These are phyloP conservation scores for Mercenaria mercenaria DNA, from an alignment of 1,140 invertebrate genomes.

Conservation along the genomic window DNA sequence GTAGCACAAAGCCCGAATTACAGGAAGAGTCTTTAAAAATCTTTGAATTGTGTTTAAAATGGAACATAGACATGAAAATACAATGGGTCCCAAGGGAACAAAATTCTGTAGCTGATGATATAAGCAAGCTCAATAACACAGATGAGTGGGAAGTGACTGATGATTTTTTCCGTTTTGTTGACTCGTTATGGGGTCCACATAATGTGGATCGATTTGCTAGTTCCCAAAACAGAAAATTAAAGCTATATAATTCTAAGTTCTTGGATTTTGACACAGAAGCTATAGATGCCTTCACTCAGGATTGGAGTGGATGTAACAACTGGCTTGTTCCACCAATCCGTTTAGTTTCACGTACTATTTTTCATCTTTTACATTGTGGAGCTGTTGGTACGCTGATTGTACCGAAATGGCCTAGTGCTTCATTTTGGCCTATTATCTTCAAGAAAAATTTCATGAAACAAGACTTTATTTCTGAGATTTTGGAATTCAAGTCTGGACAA, in stretches of 20 bases:
- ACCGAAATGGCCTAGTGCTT: constrained; percentile 9
- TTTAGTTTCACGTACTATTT: neutral
- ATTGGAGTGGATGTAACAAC: constrained; percentile 12
- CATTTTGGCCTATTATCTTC: constrained; percentile 8
- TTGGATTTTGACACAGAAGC: constrained; percentile 15
- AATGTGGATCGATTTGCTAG: neutral
- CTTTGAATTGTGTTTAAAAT: too few species aligned
- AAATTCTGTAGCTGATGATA: too few species aligned
- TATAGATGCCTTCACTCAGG: constrained; percentile 24
- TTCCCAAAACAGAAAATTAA: neutral
- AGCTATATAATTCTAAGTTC: constrained; percentile 44
- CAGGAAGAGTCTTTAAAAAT: too few species aligned
- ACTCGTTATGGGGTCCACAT: neutral
- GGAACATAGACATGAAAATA: too few species aligned
- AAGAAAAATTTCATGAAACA: neutral
- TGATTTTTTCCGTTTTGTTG: constrained; percentile 38
- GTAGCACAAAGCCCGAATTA: too few species aligned
- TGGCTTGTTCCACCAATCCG: constrained; percentile 31
- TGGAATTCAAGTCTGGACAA: too few species aligned
- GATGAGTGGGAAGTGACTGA: constrained; percentile 37
- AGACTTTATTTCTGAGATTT: too few species aligned
- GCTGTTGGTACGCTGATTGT: neutral
- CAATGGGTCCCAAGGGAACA: too few species aligned
- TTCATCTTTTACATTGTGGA: constrained; percentile 38
- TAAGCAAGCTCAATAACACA: neutral